Evolutionary conservation across 37 sponge, comb jelly and placozoan genomes (phyloP).

Genomic region (Amphimedon queenslandica): DNA sequence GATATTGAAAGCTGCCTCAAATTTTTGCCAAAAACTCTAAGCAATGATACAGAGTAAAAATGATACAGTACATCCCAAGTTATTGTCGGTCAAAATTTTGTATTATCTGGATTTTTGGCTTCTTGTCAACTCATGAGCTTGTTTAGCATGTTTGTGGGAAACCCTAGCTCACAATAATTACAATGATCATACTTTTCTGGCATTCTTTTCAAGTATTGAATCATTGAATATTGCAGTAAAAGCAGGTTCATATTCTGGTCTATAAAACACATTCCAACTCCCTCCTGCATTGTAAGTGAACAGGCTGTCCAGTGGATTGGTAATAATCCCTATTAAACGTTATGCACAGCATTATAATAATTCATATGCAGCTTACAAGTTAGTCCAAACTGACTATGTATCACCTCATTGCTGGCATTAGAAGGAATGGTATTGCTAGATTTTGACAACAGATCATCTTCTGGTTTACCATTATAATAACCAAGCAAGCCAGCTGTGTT

Average conservation of each 20-base stretch:
- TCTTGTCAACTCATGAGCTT: too few species aligned
- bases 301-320: slow-evolving; percentile 10
- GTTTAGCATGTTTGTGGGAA: too few species aligned
- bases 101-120: too few species aligned
- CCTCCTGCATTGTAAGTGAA: slow-evolving; percentile 41
- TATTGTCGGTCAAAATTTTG: too few species aligned
- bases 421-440: neutral
- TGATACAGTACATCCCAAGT: too few species aligned
- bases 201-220: slow-evolving; percentile 12
- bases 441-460: slow-evolving; percentile 42
- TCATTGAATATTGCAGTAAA: slow-evolving; percentile 12
- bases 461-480: slow-evolving; percentile 35
- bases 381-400: slow-evolving; percentile 52
- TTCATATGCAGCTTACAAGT: too few species aligned
- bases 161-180: too few species aligned
- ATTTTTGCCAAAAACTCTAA: too few species aligned
- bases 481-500: slow-evolving; percentile 47
- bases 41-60: too few species aligned
- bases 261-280: slow-evolving; percentile 24
- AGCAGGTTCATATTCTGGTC: slow-evolving; percentile 26
- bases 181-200: slow-evolving; percentile 12
- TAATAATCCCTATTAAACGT: slow-evolving; percentile 36
- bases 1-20: too few species aligned
- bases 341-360: neutral
- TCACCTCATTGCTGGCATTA: slow-evolving; percentile 24